Percentiles rank a stretch among this genome's conserved stretches.
Evolutionary conservation across 2,888 invertebrate genomes (phyloP).

Genomic region (Nezara viridula): DNA sequence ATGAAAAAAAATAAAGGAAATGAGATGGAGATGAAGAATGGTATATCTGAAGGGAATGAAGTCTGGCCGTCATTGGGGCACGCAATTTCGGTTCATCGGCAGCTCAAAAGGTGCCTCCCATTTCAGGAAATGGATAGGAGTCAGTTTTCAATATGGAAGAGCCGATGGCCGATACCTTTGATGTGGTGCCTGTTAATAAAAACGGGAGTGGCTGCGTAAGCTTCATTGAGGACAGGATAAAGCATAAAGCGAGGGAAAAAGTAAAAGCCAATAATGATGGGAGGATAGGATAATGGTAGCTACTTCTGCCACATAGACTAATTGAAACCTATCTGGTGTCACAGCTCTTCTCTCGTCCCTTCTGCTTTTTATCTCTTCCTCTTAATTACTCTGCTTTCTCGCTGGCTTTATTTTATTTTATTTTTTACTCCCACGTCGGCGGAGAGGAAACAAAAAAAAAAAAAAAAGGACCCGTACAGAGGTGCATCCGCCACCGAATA

Average conservation of each 20-base stretch:
- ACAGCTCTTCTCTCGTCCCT: not conserved
- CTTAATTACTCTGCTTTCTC: not conserved
- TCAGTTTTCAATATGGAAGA: slow-evolving; percentile 51
- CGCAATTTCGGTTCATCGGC: slow-evolving; percentile 43
- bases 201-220: not conserved
- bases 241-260: not conserved
- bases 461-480: not conserved
- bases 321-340: not conserved
- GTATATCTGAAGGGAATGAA: not conserved
- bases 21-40: slow-evolving; percentile 28
- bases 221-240: too few relatives aligned
- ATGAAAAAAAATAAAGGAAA: not conserved
- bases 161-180: slow-evolving; percentile 36
- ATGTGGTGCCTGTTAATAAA: slow-evolving; percentile 42
- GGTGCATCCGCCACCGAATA: not conserved
- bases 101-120: slow-evolving; percentile 47
- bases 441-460: too few relatives aligned
- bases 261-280: slow-evolving; percentile 10
- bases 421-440: not conserved
- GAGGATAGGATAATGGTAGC: not conserved
- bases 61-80: slow-evolving; percentile 13
- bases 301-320: not conserved
- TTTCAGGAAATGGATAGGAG: slow-evolving; percentile 41
- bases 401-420: not conserved
- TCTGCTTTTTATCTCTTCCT: not conserved